Conservation (phyloP, 2,888 invertebrate species). For the Anorthoa munda region DNA sequence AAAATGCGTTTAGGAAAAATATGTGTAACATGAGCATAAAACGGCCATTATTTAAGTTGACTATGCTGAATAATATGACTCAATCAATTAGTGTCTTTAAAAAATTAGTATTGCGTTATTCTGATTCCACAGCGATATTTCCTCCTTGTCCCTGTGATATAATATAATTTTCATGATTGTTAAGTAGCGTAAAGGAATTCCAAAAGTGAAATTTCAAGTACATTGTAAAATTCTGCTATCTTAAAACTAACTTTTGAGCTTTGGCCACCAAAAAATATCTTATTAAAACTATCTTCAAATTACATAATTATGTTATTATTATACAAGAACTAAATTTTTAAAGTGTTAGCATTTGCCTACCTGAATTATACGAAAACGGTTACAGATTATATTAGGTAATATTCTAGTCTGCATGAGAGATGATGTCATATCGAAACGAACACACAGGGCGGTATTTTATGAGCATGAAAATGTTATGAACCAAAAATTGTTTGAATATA, state of each 20-base stretch:
- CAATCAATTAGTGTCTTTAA: background rate
- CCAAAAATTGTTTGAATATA: background rate
- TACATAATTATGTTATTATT: constrained; percentile 26
- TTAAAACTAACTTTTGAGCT: constrained; percentile 18
- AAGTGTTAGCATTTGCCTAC: constrained; percentile 41
- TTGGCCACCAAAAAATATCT: constrained; percentile 17
- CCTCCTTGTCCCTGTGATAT: too few species aligned
- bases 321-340: constrained; percentile 39
- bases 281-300: constrained; percentile 25
- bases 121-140: background rate
- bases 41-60: too few species aligned
- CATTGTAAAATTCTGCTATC: background rate
- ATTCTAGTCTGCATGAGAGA: background rate
- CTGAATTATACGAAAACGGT: background rate
- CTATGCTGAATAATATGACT: background rate
- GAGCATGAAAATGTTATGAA: constrained; percentile 1
- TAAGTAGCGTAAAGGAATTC: background rate
- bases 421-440: background rate
- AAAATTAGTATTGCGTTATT: background rate
- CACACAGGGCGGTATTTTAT: background rate
- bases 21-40: too few species aligned
- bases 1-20: too few species aligned
- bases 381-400: background rate
- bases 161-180: too few species aligned
- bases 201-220: background rate